Evolutionary conservation across 2,113 vertebrate genomes (phyloP).

Genomic region (Tachysurus vachellii): DNA sequence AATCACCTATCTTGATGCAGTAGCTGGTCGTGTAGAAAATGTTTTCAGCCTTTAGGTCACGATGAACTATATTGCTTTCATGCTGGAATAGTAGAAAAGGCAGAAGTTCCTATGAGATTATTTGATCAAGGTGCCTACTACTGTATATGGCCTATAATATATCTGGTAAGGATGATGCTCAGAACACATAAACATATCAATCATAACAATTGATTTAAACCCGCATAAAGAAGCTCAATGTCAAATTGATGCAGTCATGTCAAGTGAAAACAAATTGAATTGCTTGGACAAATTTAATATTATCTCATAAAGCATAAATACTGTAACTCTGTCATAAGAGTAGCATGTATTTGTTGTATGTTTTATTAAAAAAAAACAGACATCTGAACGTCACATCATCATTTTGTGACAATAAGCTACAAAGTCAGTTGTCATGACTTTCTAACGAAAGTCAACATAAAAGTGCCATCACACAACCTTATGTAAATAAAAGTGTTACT

Average conservation of each 20-base stretch:
- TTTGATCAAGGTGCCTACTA: background rate
- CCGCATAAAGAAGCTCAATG: background rate
- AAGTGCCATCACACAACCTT: background rate
- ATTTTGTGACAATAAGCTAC: background rate
- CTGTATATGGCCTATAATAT: background rate
- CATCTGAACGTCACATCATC: background rate
- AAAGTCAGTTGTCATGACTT: background rate
- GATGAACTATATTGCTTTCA: conserved; percentile 74
- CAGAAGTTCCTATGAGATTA: background rate
- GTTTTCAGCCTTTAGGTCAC: conserved; percentile 79
- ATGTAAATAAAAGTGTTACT: background rate
- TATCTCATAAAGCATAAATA: background rate
- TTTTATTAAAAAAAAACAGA: background rate
- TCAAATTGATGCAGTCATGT: background rate
- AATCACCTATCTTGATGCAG: conserved; percentile 77
- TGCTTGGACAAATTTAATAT: background rate
- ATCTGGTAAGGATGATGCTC: background rate
- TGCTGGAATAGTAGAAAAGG: conserved; percentile 67
- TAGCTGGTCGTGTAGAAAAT: conserved; percentile 75
- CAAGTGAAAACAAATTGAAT: background rate
- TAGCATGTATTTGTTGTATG: background rate
- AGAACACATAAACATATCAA: background rate
- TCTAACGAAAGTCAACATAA: background rate
- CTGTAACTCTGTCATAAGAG: too few species aligned
- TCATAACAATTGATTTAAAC: background rate